phyloP scores from a whole-genome alignment of 2,797 vertebrate species.

The Calcarius lapponicus region DNA sequence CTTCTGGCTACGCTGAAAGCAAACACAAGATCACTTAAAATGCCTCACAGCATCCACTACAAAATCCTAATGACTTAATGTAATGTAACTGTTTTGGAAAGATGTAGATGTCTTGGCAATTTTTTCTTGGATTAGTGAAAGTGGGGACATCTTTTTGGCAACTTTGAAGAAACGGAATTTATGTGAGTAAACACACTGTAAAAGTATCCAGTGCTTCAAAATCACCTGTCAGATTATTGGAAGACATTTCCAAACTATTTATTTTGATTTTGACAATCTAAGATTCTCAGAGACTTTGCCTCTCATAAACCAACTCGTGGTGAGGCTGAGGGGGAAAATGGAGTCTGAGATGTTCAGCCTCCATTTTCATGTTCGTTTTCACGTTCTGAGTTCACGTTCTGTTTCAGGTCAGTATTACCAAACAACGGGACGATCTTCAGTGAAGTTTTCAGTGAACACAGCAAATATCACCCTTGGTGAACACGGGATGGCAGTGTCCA shows the following conservation, averaged over 20 bases:
- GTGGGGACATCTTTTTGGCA: not conserved
- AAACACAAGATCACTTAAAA: not conserved
- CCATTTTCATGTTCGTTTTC: too few species aligned
- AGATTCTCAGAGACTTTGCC: not conserved
- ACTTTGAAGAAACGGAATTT: not conserved
- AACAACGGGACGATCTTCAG: slow-evolving; percentile 83
- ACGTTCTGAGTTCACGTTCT: not conserved
- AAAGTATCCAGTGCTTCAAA: not conserved
- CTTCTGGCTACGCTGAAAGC: not conserved
- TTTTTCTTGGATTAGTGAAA: not conserved
- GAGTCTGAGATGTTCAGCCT: not conserved
- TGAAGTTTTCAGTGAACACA: slow-evolving; percentile 84
- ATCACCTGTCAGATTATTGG: not conserved
- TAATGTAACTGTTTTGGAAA: not conserved
- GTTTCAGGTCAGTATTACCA: slow-evolving; percentile 88
- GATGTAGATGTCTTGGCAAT: not conserved
- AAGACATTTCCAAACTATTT: not conserved
- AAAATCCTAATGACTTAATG: not conserved
- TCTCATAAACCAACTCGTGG: not conserved
- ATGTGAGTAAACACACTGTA: not conserved
- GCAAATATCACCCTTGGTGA: slow-evolving; percentile 82
- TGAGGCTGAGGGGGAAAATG: not conserved
- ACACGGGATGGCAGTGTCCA: slow-evolving; percentile 85
- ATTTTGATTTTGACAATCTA: not conserved
- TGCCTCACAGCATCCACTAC: not conserved